Evolutionary conservation across 30 jellyfish, hydroid and myxozoan species (phyloP).

Genomic region (Chrysaora quinquecirrha): DNA sequence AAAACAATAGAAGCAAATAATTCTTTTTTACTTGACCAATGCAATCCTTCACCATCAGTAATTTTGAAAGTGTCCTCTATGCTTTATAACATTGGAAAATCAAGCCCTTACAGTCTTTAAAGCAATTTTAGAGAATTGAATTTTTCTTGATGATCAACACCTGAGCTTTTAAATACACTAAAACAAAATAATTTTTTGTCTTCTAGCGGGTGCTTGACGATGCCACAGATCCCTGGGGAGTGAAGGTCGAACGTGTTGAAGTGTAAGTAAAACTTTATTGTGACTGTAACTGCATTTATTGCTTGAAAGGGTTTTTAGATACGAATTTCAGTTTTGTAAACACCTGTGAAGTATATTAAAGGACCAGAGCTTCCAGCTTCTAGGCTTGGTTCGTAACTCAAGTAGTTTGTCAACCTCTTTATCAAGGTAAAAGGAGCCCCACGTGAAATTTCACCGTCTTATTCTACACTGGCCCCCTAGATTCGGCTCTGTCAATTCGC

Average conservation of each 20-base stretch:
- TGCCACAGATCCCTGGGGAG: slow-evolving; percentile 99
- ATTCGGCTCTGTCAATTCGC: no score
- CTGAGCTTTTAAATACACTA: background rate
- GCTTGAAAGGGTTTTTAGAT: background rate
- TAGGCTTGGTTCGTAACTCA: background rate
- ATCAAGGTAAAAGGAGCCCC: background rate
- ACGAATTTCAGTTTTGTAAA: background rate
- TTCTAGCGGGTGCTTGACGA: slow-evolving; percentile 80
- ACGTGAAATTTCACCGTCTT: no score
- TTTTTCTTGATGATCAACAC: background rate
- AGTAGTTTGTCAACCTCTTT: background rate
- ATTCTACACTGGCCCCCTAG: no score
- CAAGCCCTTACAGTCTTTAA: no score
- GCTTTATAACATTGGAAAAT: no score
- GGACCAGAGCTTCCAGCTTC: background rate
- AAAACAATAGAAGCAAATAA: no score
- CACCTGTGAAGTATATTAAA: background rate
- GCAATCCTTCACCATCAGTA: no score
- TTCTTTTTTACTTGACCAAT: no score
- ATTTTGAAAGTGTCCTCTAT: no score
- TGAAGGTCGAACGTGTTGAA: slow-evolving; percentile 96
- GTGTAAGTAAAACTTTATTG: slow-evolving; percentile 58
- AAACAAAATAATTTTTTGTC: background rate
- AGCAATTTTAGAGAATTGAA: no score
- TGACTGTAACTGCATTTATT: background rate